Conservation (phyloP, 1,140 invertebrate genomes). For the Trigoniulus corallinus region DNA sequence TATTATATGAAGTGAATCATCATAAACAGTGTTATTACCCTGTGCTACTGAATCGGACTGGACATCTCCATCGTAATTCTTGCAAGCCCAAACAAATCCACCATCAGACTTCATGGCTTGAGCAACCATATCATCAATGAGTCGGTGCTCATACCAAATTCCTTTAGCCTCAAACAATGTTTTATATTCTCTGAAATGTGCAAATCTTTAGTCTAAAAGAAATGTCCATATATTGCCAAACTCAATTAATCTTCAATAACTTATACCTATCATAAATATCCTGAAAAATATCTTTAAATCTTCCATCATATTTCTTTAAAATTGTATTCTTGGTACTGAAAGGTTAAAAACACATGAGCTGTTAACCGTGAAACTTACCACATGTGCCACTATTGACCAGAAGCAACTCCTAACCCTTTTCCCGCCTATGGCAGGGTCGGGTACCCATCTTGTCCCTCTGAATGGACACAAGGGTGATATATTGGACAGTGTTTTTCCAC, state of each 20-base stretch:
- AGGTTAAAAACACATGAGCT: too few species aligned
- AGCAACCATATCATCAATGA: conserved; percentile 99
- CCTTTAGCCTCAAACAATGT: conserved; percentile 59
- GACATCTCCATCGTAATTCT: conserved; percentile 99
- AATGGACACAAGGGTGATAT: too few species aligned
- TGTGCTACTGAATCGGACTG: conserved; percentile 96
- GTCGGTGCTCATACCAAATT: conserved; percentile 92
- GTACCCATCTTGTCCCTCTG: too few species aligned
- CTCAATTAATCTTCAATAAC: neutral
- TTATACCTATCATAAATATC: conserved; percentile 72
- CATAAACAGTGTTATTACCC: conserved; percentile 32
- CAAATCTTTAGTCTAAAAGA: too few species aligned
- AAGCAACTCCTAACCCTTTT: too few species aligned
- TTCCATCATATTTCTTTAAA: conserved; percentile 92
- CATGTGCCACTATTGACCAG: too few species aligned
- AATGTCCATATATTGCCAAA: neutral
- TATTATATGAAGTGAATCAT: too few species aligned
- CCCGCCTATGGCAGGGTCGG: too few species aligned
- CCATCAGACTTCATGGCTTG: conserved; percentile 96
- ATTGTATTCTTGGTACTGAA: conserved; percentile 94
- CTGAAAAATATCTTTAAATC: conserved; percentile 98
- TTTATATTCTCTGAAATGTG: conserved; percentile 56
- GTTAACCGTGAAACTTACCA: too few species aligned
- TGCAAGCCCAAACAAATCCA: conserved; percentile 97
- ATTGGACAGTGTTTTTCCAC: too few species aligned